Conservation (phyloP, 2,888 invertebrate species). For the Aleiodes testaceus region DNA sequence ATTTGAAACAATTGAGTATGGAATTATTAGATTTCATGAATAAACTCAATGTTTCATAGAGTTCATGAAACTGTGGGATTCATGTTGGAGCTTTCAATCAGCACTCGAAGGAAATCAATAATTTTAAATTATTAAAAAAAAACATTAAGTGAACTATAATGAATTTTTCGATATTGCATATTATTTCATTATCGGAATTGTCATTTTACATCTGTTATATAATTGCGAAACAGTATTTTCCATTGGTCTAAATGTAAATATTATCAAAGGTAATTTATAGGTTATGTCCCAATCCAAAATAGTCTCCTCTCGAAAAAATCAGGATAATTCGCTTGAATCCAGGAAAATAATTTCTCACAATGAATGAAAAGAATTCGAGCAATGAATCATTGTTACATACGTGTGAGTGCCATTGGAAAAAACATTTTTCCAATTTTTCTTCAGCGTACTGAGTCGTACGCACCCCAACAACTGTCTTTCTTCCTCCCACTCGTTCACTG, state of each 20-base stretch:
- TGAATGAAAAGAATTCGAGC: neutral
- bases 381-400: constrained; percentile 59
- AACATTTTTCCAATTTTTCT: constrained; percentile 60
- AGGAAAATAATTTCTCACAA: neutral
- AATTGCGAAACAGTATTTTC: constrained; percentile 39
- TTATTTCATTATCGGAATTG: constrained; percentile 19
- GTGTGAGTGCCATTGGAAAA: constrained; percentile 62
- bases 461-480: constrained; percentile 44
- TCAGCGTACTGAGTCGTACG: constrained; percentile 49
- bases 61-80: too few species aligned
- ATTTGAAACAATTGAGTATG: too few species aligned
- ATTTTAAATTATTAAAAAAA: neutral
- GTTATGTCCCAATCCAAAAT: neutral
- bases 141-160: neutral
- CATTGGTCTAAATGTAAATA: constrained; percentile 30
- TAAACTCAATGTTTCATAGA: too few species aligned
- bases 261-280: constrained; percentile 26
- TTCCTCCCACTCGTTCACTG: neutral
- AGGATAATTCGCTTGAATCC: constrained; percentile 1
- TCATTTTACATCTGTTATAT: constrained; percentile 41
- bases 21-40: too few species aligned
- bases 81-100: too few species aligned
- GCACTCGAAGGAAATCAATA: constrained; percentile 23
- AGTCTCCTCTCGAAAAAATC: neutral
- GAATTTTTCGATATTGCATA: neutral